Evolutionary conservation across 2,888 invertebrate species (phyloP).

Genomic region (Keiferia lycopersicella): DNA sequence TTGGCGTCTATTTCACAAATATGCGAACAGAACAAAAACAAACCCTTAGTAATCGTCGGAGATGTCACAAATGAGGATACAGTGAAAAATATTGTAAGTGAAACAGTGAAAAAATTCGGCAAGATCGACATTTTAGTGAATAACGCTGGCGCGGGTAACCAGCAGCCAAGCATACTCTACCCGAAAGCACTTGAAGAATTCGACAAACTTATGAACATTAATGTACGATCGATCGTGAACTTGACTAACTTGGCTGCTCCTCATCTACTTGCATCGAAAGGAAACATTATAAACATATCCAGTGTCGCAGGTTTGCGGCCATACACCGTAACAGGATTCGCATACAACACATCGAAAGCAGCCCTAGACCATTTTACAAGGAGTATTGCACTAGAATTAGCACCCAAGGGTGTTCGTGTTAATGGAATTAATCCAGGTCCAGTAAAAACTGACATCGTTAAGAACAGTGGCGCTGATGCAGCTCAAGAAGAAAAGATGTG

Average conservation of each 20-base stretch:
- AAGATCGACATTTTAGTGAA: conserved; percentile 35
- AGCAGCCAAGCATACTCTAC: background rate
- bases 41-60: conserved; percentile 30
- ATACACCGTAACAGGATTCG: background rate
- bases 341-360: conserved; percentile 33
- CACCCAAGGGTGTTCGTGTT: conserved; percentile 31
- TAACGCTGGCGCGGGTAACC: conserved; percentile 32
- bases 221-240: conserved; percentile 30
- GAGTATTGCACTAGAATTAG: conserved; percentile 32
- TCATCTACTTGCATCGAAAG: conserved; percentile 33
- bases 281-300: conserved; percentile 38
- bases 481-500: conserved; percentile 37
- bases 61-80: conserved; percentile 35
- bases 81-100: conserved; percentile 27
- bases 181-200: conserved; percentile 25
- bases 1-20: conserved; percentile 74
- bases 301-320: conserved; percentile 26
- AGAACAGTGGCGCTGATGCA: conserved; percentile 82
- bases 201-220: conserved; percentile 30
- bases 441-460: conserved; percentile 32
- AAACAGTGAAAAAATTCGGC: conserved; percentile 30
- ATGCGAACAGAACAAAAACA: conserved; percentile 24
- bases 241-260: conserved; percentile 32
- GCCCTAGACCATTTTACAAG: conserved; percentile 34
- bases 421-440: conserved; percentile 83